Conservation (phyloP, 2,113 vertebrate genomes). For the Rhinoptilus africanus region DNA sequence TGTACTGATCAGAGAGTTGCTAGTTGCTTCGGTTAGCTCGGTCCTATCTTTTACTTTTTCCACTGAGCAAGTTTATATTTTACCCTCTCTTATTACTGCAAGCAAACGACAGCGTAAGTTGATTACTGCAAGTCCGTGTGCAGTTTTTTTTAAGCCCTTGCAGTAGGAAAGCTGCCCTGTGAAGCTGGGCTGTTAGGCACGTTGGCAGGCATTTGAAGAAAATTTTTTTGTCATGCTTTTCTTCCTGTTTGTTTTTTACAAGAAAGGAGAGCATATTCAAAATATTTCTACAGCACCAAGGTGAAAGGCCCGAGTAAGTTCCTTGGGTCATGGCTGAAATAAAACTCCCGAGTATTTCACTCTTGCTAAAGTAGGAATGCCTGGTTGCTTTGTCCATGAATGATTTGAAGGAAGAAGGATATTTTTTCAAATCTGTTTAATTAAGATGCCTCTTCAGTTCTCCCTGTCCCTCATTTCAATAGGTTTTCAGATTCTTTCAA, state of each 20-base stretch:
- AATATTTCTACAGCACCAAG: neutral
- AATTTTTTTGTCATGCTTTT: neutral
- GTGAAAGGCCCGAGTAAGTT: neutral
- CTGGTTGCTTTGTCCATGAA: neutral
- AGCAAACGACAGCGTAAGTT: neutral
- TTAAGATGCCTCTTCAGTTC: conserved; percentile 64
- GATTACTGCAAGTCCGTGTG: neutral
- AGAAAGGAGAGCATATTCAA: neutral
- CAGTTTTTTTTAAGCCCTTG: neutral
- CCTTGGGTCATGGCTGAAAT: neutral
- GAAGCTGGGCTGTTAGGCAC: neutral
- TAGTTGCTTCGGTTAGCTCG: neutral
- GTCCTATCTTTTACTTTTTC: neutral
- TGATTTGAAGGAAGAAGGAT: neutral
- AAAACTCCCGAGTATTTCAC: neutral
- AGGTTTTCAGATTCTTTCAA: conserved; percentile 42
- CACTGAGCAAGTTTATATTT: neutral
- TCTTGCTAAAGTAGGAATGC: neutral
- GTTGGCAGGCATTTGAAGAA: neutral
- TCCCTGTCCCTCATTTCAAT: conserved; percentile 32
- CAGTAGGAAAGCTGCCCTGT: neutral
- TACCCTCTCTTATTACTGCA: neutral
- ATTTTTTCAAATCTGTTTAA: conserved; percentile 57
- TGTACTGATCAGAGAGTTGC: neutral
- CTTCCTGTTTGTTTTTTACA: neutral